Evolutionary conservation across 2,797 vertebrate species (phyloP), one percentile per base, ranked within the genome.

Genomic region (Otolemur crassicaudatus): DNA sequence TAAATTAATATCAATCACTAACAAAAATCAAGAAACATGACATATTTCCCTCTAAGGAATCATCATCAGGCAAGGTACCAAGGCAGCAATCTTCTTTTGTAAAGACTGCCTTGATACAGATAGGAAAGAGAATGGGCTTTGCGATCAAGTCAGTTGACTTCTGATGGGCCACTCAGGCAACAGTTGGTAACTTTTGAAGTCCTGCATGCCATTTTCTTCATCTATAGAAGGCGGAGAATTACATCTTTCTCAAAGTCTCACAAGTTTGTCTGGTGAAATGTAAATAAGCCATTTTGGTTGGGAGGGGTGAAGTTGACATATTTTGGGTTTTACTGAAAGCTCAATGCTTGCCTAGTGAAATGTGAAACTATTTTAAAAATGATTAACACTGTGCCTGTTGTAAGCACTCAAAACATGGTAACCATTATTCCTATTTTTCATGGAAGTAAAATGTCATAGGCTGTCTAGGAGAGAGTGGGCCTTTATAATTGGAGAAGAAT

Each of bases 281-380:
- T 95, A 96, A 94, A 73, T 25, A 82, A 83, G n/a, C 27, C 67
- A 69, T 25, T 81, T 46, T 13, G 37, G 89, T 80, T 73, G 40
- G 40, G 40, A 37, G 40, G 40, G 5, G 5, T 77, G 53, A 87
- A 60, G 23, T 70, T 46, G 56, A 56, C 85, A 43, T 43, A 82
- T n/a, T 60, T 82, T 53, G 14, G 63, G 22, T 49, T 90, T 91
- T 79, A 69, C 22, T 16, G 14, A 77, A 60, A 88, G 7, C 14
- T 90, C 67, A 72, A 37, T 82, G 82, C 22, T 87, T 90, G 22
- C 8, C 17, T n/a, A 69, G n/a, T 73, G 69, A 94, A 96, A 96
- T 43, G 29, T 69, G 20, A 77, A 96, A 90, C 6, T 11, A 60
- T 17, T 75, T 90, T 72, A 63, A 86, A 87, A 87, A 34, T 76